Percentiles rank a stretch among this genome's conserved stretches.
These are phyloP conservation scores for Oxygymnocypris stewartii DNA, from an alignment of 2,113 vertebrate genomes.

Conservation along the genomic window DNA sequence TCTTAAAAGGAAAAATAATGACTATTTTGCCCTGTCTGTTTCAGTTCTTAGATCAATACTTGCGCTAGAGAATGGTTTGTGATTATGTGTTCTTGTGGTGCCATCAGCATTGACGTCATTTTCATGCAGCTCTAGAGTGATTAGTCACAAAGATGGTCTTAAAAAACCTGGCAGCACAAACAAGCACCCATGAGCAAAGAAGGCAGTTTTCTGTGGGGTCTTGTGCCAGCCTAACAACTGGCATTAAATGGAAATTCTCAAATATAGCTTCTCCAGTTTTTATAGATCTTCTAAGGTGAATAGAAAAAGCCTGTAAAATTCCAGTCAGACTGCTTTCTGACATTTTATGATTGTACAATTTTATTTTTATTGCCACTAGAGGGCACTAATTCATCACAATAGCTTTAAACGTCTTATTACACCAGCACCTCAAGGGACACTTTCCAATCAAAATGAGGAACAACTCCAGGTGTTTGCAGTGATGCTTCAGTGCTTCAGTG, in stretches of 20 bases:
- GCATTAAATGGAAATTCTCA: background rate
- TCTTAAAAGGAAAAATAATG: background rate
- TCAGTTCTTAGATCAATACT: no score
- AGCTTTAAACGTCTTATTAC: background rate
- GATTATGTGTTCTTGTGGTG: background rate
- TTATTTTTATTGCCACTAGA: background rate
- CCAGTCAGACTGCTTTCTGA: background rate
- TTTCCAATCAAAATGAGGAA: background rate
- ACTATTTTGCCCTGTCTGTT: background rate
- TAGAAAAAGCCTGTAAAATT: background rate
- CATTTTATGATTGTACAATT: background rate
- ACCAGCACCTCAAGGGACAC: background rate
- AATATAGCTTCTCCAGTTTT: background rate
- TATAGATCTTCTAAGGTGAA: background rate
- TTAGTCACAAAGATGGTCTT: no score
- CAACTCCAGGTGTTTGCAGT: constrained; percentile 23
- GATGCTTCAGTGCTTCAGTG: background rate
- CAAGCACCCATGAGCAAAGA: background rate
- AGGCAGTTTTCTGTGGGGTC: no score
- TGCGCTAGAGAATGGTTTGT: no score
- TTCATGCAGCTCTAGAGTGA: background rate
- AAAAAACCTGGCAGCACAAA: background rate
- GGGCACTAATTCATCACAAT: background rate
- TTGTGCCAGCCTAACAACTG: background rate
- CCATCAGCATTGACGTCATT: background rate